Evolutionary conservation across 2,888 invertebrate species (phyloP).

Genomic region (Agrochola lychnidis): DNA sequence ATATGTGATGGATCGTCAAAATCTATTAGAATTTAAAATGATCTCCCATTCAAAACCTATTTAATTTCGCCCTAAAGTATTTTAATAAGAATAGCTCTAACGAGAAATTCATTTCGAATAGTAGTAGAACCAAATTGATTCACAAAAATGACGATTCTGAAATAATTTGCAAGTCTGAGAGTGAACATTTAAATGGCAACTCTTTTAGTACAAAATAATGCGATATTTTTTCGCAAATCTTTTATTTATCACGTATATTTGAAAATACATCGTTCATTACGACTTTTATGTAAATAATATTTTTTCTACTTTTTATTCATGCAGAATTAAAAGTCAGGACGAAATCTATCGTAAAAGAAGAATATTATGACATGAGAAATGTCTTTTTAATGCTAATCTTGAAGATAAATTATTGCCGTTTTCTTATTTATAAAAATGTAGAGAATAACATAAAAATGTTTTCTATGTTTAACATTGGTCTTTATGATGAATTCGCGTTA

Average conservation of each 20-base stretch:
- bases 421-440: background rate
- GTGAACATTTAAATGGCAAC: conserved; percentile 25
- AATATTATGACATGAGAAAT: conserved; percentile 20
- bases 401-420: background rate
- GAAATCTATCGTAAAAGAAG: conserved; percentile 7
- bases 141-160: conserved; percentile 32
- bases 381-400: conserved; percentile 34
- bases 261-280: background rate
- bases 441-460: background rate
- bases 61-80: background rate
- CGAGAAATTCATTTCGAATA: conserved; percentile 29
- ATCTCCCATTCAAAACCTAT: background rate
- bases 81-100: conserved; percentile 26
- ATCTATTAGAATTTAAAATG: background rate
- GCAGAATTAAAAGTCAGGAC: background rate
- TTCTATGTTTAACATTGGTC: too few species aligned
- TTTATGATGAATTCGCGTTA: too few species aligned
- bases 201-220: conserved; percentile 5
- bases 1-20: too few species aligned
- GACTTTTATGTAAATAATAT: conserved; percentile 9
- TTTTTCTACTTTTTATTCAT: background rate
- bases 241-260: conserved; percentile 8
- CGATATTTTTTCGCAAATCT: conserved; percentile 11
- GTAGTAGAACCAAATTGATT: conserved; percentile 29
- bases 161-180: conserved; percentile 44